Conservation (phyloP, 2,888 invertebrate species). For the Tenthredo livida region DNA sequence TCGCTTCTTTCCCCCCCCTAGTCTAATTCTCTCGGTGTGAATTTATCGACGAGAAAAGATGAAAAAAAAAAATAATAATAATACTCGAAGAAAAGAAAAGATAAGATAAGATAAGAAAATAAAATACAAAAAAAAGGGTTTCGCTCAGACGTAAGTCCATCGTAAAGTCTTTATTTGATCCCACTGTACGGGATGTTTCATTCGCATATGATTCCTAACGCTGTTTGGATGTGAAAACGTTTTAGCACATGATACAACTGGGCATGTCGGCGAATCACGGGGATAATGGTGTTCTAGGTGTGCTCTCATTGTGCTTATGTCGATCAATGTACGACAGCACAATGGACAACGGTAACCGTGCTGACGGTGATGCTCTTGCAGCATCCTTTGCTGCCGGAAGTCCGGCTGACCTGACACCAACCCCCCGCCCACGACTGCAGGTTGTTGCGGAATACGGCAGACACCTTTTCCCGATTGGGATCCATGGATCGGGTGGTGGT, state of each 20-base stretch:
- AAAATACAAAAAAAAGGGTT: not conserved
- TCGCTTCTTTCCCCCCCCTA: not conserved
- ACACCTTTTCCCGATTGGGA: conserved; percentile 67
- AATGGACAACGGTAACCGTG: conserved; percentile 85
- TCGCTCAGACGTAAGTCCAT: conserved; percentile 84
- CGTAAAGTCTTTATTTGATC: conserved; percentile 90
- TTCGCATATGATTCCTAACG: conserved; percentile 92
- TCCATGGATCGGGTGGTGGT: conserved; percentile 66
- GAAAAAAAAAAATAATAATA: not conserved
- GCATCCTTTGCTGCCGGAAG: conserved; percentile 71
- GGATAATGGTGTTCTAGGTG: conserved; percentile 92
- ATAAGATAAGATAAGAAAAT: not conserved
- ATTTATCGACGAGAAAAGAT: not conserved
- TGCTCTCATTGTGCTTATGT: conserved; percentile 84
- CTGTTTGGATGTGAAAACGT: conserved; percentile 92
- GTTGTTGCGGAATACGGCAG: conserved; percentile 45
- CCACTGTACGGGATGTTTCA: conserved; percentile 91
- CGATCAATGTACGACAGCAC: conserved; percentile 84
- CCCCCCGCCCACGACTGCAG: conserved; percentile 66
- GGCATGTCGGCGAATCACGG: conserved; percentile 90
- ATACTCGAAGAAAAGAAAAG: too few species aligned
- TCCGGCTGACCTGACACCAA: conserved; percentile 72
- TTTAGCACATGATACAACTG: conserved; percentile 87
- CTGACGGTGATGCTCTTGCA: conserved; percentile 75
- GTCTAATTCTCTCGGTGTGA: conserved; percentile 39